These are phyloP conservation scores for Cyrtonyx montezumae DNA, from an alignment of 2,113 vertebrate genomes.

Conservation along the genomic window DNA sequence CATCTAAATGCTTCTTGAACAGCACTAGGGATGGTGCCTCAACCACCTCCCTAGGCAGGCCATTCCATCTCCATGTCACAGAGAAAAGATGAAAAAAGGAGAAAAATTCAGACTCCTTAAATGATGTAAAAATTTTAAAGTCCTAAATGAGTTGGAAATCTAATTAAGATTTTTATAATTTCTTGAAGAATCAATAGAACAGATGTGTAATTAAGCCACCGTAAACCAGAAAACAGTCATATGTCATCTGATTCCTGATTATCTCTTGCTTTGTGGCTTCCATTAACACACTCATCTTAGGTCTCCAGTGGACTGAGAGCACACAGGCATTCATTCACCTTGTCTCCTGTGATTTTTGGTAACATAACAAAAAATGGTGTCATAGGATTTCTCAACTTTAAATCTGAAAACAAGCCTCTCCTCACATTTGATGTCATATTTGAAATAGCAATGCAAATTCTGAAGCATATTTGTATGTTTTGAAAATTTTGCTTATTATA, in stretches of 20 bases:
- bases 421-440: neutral
- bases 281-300: neutral
- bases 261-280: neutral
- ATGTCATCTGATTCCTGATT: neutral
- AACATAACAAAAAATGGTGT: neutral
- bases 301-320: neutral
- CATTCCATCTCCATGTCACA: accelerated
- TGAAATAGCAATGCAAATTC: neutral
- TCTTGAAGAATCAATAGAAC: neutral
- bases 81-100: neutral
- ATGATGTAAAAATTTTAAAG: neutral
- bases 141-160: neutral
- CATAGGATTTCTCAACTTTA: neutral
- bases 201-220: neutral
- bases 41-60: too few species aligned
- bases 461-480: neutral
- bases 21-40: too few species aligned
- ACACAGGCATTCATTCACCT: neutral
- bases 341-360: neutral
- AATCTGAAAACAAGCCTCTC: neutral
- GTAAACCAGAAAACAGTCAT: neutral
- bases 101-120: neutral
- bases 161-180: neutral
- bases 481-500: neutral
- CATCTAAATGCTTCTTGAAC: too few species aligned